Base-by-base conservation (phyloP, 2,797 vertebrate species). In the Gymnoscopelus braueri region DNA sequence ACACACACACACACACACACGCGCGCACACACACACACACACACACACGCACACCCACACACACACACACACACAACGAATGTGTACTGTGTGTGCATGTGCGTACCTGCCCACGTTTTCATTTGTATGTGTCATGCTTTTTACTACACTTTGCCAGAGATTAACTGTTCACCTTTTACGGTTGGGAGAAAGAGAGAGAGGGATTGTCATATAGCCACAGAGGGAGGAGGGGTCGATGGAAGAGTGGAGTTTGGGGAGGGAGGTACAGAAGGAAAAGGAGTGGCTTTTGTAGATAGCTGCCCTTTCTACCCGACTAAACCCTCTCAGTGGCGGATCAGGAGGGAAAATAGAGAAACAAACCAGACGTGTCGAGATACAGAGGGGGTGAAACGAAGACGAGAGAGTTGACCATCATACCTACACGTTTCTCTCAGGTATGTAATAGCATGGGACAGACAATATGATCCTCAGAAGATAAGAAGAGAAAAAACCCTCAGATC, bases 161-260 rank as follows among this genome's bases (percentile, higher is more conserved):
- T 93, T 92, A 88, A 86, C 88, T 91, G 84, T 92, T 94, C 91
- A 93, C 92, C 93, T 94, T 94, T 93, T 93, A 93, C 90, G 91
- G 92, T 83, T 60, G 76, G 84, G 39, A 44, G 39, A 44, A 44
- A 44, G 39, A 44, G 81, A 89, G 88, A 89, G 89, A 90, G 85
- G 84, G 84, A 81, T 89, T 93, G 90, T 92, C 91, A 91, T 74
- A 87, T 84, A 86, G 88, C 84, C 82, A 81, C 80, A 83, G 80
- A 71, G 72, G 88, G 86, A 88, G 84, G 85, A 86, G 85, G 86
- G 84, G 84, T 88, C 69, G 65, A 60, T 19, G 19, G 81, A 77
- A 62, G 59, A 78, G 81, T 69, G 78, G 79, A 72, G 39, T 44
- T 69, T 24, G 26, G 65, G 71, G 87, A 81, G 85, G 87, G 89